Evolutionary conservation across 2,113 vertebrate genomes (phyloP).

Genomic region (Eleginops maclovinus): DNA sequence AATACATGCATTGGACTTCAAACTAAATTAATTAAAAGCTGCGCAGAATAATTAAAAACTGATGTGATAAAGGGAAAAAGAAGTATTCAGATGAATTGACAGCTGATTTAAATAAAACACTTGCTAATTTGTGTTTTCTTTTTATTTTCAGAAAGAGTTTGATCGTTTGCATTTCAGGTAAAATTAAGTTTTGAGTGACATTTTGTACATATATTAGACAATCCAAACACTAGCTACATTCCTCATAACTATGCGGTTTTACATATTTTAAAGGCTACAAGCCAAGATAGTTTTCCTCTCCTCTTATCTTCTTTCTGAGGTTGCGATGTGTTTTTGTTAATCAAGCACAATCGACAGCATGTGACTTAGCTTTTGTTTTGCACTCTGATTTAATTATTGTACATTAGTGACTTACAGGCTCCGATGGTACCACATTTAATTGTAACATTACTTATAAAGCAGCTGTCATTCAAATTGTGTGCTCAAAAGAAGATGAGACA

Average conservation of each 20-base stretch:
- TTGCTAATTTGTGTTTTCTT: conserved; percentile 19
- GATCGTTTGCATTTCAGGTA: conserved; percentile 35
- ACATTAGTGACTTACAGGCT: conserved; percentile 31
- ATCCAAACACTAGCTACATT: conserved; percentile 6
- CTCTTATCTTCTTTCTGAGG: conserved; percentile 21
- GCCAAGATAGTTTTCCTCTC: conserved; percentile 8
- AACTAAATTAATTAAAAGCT: conserved; percentile 75
- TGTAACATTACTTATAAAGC: conserved; percentile 9
- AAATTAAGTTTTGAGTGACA: conserved; percentile 48
- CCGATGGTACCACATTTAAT: conserved; percentile 19
- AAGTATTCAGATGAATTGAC: conserved; percentile 50
- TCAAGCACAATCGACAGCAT: conserved; percentile 27
- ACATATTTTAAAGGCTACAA: conserved; percentile 25
- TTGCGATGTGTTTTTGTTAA: conserved; percentile 41
- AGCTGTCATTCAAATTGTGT: conserved; percentile 45
- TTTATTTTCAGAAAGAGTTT: conserved; percentile 39
- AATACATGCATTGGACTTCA: conserved; percentile 27
- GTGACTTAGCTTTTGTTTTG: conserved; percentile 39
- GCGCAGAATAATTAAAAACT: conserved; percentile 62
- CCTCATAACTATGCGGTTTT: conserved; percentile 18
- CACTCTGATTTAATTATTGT: conserved; percentile 51
- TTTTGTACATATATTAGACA: conserved; percentile 5
- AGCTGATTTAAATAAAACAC: conserved; percentile 42
- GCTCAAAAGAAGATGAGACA: not conserved
- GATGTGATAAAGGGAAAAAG: conserved; percentile 59